Evolutionary conservation across 2,888 invertebrate species (phyloP).

Genomic region (Philereme vetulata): DNA sequence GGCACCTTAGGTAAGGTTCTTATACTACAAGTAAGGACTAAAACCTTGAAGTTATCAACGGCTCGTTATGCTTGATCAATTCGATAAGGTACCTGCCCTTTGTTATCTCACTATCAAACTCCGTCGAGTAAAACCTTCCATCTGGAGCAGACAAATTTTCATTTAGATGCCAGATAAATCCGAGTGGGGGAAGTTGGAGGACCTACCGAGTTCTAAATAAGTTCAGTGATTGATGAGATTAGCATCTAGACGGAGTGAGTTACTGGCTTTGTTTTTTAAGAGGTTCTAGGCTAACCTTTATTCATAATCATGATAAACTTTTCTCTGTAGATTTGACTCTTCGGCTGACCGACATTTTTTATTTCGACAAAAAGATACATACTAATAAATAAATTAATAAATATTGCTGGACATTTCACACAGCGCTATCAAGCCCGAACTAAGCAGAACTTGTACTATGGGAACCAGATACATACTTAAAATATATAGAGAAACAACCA

Average conservation of each 20-base stretch:
- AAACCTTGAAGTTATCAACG: slow-evolving; percentile 10
- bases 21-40: not conserved
- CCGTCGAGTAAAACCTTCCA: slow-evolving; percentile 42
- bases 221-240: slow-evolving; percentile 27
- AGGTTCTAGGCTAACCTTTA: no score
- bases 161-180: slow-evolving; percentile 49
- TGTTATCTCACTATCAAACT: slow-evolving; percentile 46
- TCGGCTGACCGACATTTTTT: no score
- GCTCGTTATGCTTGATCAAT: slow-evolving; percentile 40
- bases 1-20: no score
- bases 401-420: no score
- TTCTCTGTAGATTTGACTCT: no score
- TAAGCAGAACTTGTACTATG: no score
- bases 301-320: no score
- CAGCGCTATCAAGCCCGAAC: no score
- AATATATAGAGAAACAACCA: no score
- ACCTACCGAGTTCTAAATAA: slow-evolving; percentile 25
- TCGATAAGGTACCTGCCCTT: slow-evolving; percentile 47
- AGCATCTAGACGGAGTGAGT: slow-evolving; percentile 9
- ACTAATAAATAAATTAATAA: no score
- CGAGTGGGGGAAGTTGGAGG: slow-evolving; percentile 29
- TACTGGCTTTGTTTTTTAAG: slow-evolving; percentile 1
- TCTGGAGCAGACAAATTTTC: slow-evolving; percentile 53
- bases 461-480: no score
- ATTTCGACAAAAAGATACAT: no score